These are phyloP conservation scores for Cinara cedri DNA, from an alignment of 2,888 invertebrate species.

Conservation along the genomic window DNA sequence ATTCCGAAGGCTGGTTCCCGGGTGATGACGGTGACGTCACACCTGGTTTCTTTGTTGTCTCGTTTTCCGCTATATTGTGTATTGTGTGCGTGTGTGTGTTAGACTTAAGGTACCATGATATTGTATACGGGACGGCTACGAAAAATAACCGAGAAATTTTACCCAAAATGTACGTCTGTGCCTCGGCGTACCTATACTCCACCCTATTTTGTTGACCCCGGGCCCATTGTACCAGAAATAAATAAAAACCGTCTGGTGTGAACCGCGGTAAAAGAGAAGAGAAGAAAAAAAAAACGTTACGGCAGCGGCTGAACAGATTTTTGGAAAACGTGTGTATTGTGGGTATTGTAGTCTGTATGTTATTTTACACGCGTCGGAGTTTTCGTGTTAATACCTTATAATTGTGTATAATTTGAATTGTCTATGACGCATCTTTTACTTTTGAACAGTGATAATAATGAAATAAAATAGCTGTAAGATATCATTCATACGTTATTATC, in stretches of 20 bases:
- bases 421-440: too few relatives aligned
- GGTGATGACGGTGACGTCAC: conserved; percentile 54
- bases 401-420: too few relatives aligned
- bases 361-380: too few relatives aligned
- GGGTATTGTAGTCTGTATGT: too few relatives aligned
- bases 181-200: neutral
- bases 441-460: too few relatives aligned
- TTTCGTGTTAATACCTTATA: too few relatives aligned
- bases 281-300: conserved; percentile 4
- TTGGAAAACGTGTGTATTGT: conserved; percentile 5
- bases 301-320: neutral
- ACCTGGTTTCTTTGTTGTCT: conserved; percentile 57
- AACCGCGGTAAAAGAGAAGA: neutral
- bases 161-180: conserved; percentile 8
- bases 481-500: too few relatives aligned
- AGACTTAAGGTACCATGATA: conserved; percentile 29
- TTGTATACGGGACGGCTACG: neutral
- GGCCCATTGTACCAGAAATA: neutral
- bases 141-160: conserved; percentile 38
- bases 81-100: neutral
- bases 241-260: neutral
- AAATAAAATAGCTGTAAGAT: too few relatives aligned
- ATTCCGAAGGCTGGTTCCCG: conserved; percentile 42
- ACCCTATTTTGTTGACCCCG: conserved; percentile 4
- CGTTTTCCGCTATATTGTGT: conserved; percentile 53